Evolutionary conservation across 2,113 vertebrate genomes (phyloP), one percentile per base, ranked within the genome.

Genomic region (Glaucidium brasilianum): DNA sequence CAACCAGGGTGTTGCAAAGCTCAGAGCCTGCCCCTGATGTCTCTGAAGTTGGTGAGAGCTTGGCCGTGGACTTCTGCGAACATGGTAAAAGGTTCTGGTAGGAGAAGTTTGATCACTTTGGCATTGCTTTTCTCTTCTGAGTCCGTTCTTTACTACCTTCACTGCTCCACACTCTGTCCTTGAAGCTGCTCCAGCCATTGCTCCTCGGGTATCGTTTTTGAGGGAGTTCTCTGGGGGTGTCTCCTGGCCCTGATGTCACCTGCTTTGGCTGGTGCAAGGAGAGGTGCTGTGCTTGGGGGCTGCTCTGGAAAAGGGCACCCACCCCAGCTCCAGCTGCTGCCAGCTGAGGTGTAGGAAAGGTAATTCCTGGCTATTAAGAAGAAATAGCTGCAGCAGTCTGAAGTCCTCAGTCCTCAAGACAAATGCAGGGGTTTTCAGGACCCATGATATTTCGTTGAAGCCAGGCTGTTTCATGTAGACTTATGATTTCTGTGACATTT

Each of bases 181-280:
- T 34, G 53, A 79, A 43, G 30, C 15, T 21, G 26, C 53, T 41
- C 60, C 49, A 75, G 22, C 18, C 11, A 1, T 18, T 73, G 37
- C 5, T 22, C 9, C 56, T 26, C 37, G 41, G 2, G 20, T 29
- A 7, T 12, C 0, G 1, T 10, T 26, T 66, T 34, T 37, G 10
- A 18, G 37, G 50, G 20, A 45, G 39, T 9, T 66, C 25, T 11
- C 21, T 21, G 15, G 10, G 30, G 19, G 15, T 53, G 19, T 37
- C 37, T 32, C 11, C 35, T 67, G 47, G 47, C 11, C 32, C 32
- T n/a, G 27, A 7, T 45, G 68, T 20, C 67, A 82, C 62, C 41
- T 56, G 26, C 49, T 37, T 17, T 5, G 22, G 34, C 45, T 72
- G 43, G 20, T 30, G 52, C 64, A 22, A 41, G 37, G 18, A 23